Conservation (phyloP, 53 echinoderm and acorn worm genomes). For the Henricia sp. region DNA sequence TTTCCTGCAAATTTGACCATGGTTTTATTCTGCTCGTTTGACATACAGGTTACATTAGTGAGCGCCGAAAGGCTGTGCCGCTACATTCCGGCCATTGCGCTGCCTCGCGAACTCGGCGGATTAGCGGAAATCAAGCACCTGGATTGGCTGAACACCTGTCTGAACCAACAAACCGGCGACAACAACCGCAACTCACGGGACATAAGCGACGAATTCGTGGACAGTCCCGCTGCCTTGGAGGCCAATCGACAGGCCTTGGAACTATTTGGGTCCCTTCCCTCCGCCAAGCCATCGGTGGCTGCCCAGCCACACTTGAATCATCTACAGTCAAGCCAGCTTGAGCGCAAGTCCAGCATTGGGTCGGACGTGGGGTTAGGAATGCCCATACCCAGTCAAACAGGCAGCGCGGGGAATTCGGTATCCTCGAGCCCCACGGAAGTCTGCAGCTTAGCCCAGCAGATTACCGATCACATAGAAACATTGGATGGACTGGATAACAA, state of each 20-base stretch:
- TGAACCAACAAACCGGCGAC: constrained; percentile 76
- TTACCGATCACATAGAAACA: constrained; percentile 33
- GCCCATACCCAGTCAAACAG: constrained; percentile 44
- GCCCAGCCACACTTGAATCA: constrained; percentile 9
- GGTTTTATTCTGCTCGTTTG: constrained; percentile 19
- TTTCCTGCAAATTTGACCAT: neutral
- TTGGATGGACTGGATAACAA: constrained; percentile 8
- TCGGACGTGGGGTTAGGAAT: constrained; percentile 56
- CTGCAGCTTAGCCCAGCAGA: constrained; percentile 48
- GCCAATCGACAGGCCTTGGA: constrained; percentile 91
- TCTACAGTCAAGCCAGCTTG: constrained; percentile 40
- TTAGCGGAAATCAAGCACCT: constrained; percentile 79
- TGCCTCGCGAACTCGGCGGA: constrained; percentile 91
- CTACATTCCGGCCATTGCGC: constrained; percentile 85
- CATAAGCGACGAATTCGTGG: constrained; percentile 80
- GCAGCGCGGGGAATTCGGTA: constrained; percentile 54
- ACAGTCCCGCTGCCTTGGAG: constrained; percentile 76
- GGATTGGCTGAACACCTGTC: constrained; percentile 93
- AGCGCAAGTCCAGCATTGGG: constrained; percentile 31
- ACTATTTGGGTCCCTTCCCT: constrained; percentile 64
- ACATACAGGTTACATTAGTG: constrained; percentile 87
- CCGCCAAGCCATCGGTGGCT: constrained; percentile 12
- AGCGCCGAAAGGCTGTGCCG: constrained; percentile 89
- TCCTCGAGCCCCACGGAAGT: constrained; percentile 48
- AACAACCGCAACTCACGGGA: constrained; percentile 93